phyloP scores from a whole-genome alignment of 1,140 invertebrate genomes.

The Anadara kagoshimensis region DNA sequence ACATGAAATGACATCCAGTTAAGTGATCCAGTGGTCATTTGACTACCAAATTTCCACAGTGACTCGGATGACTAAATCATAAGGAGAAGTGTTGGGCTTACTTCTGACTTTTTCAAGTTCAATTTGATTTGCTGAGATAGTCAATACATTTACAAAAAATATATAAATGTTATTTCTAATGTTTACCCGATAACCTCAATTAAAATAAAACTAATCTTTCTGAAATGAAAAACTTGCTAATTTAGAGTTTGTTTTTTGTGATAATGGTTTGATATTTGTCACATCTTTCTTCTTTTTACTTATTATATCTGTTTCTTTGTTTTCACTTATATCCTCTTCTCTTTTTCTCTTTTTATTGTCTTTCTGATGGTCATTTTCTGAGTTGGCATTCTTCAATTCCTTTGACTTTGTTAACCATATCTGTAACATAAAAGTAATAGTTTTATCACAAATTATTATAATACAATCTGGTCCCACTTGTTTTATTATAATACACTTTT shows the following conservation, averaged over 20 bases:
- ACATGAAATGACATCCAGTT: no score
- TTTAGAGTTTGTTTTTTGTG: constrained; percentile 54
- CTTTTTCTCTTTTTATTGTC: constrained; percentile 58
- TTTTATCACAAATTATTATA: not conserved
- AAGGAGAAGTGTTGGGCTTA: no score
- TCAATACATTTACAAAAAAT: no score
- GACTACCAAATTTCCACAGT: no score
- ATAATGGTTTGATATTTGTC: constrained; percentile 45
- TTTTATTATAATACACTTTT: not conserved
- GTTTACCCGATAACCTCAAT: no score
- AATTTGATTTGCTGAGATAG: no score
- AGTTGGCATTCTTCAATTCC: constrained; percentile 25
- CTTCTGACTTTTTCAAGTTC: no score
- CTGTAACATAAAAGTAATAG: constrained; percentile 38
- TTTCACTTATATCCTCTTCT: constrained; percentile 32
- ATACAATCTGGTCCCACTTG: not conserved
- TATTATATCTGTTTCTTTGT: constrained; percentile 28
- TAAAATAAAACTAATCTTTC: constrained; percentile 38
- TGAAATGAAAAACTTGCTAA: constrained; percentile 57
- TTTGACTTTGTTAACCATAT: constrained; percentile 60
- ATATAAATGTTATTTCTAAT: no score
- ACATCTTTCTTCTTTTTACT: constrained; percentile 29
- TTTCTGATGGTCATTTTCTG: constrained; percentile 26
- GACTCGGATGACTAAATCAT: no score
- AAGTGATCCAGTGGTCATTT: no score